These are phyloP conservation scores for Muricea muricata DNA, from an alignment of 92 coral and sea anemone genomes.

Conservation along the genomic window DNA sequence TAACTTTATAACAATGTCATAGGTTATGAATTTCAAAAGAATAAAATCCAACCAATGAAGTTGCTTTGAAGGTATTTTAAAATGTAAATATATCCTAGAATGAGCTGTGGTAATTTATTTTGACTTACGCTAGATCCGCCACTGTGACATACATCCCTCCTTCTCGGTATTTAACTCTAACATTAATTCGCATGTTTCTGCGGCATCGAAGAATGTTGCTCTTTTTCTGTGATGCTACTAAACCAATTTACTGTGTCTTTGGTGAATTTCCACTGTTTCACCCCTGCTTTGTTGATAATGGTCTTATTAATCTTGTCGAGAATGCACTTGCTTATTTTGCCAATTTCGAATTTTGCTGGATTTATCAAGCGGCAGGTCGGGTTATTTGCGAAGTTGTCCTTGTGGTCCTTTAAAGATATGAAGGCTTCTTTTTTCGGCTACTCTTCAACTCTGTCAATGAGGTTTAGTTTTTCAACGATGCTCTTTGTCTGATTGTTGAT, in stretches of 20 bases:
- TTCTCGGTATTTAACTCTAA: no score
- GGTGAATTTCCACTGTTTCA: background rate
- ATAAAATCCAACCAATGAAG: no score
- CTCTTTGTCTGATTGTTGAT: background rate
- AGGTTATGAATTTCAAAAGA: no score
- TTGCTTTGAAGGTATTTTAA: no score
- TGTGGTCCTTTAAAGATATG: slow-evolving; percentile 2
- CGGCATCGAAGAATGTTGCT: background rate
- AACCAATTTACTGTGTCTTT: background rate
- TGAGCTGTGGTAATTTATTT: no score
- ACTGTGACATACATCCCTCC: no score
- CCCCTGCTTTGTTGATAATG: background rate
- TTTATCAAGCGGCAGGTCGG: slow-evolving; percentile 2
- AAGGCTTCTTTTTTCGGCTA: background rate
- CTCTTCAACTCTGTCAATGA: background rate
- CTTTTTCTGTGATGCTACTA: background rate
- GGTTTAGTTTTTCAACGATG: background rate
- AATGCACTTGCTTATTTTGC: background rate
- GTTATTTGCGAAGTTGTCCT: slow-evolving; percentile 14
- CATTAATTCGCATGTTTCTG: no score
- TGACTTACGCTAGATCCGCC: no score
- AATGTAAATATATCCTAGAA: no score
- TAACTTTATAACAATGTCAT: no score
- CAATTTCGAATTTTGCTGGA: background rate
- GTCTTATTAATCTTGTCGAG: background rate